Conservation (phyloP, 1,140 invertebrate genomes). For the Globodera rostochiensis region DNA sequence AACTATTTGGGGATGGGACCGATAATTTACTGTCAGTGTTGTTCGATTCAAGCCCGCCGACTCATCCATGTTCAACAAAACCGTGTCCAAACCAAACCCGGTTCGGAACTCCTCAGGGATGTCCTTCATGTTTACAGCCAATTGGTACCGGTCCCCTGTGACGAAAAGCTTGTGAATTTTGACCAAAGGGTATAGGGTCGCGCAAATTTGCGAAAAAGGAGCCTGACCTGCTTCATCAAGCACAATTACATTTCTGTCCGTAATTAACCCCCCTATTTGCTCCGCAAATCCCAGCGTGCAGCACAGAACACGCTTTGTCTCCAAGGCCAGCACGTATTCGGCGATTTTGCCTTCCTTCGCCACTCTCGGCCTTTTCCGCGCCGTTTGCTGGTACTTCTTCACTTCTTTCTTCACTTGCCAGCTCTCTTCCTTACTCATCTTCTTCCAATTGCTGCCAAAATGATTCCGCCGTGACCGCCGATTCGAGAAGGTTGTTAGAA, state of each 20-base stretch:
- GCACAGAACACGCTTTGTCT: neutral
- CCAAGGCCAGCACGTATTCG: neutral
- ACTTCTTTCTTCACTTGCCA: neutral
- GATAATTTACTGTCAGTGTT: neutral
- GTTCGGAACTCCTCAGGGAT: neutral
- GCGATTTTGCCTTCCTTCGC: neutral
- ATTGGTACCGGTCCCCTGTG: neutral
- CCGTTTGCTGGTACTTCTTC: neutral
- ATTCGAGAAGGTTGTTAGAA: neutral
- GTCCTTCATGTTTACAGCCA: neutral
- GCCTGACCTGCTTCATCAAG: slow-evolving; percentile 1
- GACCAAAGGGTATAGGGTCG: neutral
- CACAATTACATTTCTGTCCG: neutral
- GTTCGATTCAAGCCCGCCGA: neutral
- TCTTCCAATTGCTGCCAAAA: neutral
- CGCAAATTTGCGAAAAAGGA: neutral
- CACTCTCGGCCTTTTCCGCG: neutral
- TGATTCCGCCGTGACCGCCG: neutral
- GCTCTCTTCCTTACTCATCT: too few species aligned
- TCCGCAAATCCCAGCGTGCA: slow-evolving; percentile 1
- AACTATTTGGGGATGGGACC: slow-evolving; percentile 11
- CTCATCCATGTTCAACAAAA: neutral
- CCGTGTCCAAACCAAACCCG: slow-evolving; percentile 4
- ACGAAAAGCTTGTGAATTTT: neutral
- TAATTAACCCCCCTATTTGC: neutral